These are phyloP conservation scores for Naso thynnoides DNA, from an alignment of 2,797 vertebrate species.

Conservation along the genomic window DNA sequence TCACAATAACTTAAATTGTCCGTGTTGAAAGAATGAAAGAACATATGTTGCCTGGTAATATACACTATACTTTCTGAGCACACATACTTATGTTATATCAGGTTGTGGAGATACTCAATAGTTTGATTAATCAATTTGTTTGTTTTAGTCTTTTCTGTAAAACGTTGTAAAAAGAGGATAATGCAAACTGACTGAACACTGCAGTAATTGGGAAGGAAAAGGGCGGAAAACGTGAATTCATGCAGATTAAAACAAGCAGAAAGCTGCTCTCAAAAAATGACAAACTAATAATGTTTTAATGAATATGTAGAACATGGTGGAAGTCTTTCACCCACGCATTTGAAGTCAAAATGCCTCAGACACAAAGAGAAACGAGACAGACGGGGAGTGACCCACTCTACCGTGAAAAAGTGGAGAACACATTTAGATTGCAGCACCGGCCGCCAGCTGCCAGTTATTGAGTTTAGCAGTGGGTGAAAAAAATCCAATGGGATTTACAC, in stretches of 20 bases:
- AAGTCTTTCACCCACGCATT: slow-evolving; percentile 4
- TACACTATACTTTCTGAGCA: neutral
- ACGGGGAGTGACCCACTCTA: slow-evolving; percentile 36
- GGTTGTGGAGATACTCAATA: neutral
- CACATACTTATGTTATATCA: neutral
- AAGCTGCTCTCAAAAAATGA: slow-evolving; percentile 5
- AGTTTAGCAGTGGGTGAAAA: slow-evolving; percentile 67
- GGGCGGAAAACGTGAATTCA: no score
- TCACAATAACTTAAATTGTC: neutral
- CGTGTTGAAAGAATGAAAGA: neutral
- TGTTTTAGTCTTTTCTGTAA: neutral
- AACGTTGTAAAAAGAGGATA: neutral
- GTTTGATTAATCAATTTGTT: neutral
- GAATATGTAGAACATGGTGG: neutral
- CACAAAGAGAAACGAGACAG: slow-evolving; percentile 28
- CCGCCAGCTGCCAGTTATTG: slow-evolving; percentile 63
- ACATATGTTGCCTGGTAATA: neutral
- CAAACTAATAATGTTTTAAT: slow-evolving; percentile 8
- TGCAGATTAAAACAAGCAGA: slow-evolving; percentile 4
- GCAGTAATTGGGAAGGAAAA: neutral
- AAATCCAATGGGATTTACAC: slow-evolving; percentile 66
- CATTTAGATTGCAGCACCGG: slow-evolving; percentile 52
- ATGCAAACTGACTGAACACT: neutral
- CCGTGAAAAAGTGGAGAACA: slow-evolving; percentile 51
- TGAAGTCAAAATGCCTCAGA: slow-evolving; percentile 21